These are phyloP conservation scores for Synergus japonicus DNA, from an alignment of 2,888 invertebrate species.

Conservation along the genomic window DNA sequence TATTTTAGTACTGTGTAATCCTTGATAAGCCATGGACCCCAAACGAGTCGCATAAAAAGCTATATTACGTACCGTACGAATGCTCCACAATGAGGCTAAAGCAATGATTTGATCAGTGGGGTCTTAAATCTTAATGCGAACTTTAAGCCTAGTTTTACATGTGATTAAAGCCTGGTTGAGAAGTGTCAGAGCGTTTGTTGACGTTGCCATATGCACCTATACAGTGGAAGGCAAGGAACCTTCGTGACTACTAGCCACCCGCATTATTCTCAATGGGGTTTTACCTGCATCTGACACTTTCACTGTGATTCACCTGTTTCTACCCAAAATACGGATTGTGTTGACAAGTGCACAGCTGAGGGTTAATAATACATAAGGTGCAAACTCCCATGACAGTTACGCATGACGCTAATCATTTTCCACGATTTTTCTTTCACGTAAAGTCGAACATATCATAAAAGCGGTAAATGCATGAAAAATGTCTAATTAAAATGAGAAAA, in stretches of 20 bases:
- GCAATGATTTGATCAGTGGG: constrained; percentile 67
- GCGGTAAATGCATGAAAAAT: no score
- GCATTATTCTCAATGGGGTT: not conserved
- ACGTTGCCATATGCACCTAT: constrained; percentile 46
- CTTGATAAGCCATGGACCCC: constrained; percentile 62
- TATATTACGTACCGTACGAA: constrained; percentile 46
- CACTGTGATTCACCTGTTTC: constrained; percentile 36
- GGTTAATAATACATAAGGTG: constrained; percentile 23
- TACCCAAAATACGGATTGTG: constrained; percentile 3
- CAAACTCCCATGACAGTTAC: not conserved
- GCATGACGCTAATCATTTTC: not conserved
- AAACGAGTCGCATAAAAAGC: constrained; percentile 62
- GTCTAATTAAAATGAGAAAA: no score
- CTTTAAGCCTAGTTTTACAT: constrained; percentile 72
- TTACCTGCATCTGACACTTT: not conserved
- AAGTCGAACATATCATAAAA: no score
- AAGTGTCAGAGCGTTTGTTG: constrained; percentile 61
- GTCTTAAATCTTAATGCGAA: constrained; percentile 48
- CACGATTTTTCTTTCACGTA: not conserved
- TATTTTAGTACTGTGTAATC: constrained; percentile 67
- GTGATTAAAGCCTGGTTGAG: constrained; percentile 66
- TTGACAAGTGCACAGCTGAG: not conserved
- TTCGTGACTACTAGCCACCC: constrained; percentile 19
- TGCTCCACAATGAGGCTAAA: constrained; percentile 64
- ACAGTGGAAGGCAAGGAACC: not conserved